phyloP scores from a whole-genome alignment of 2,113 vertebrate genomes.

The Hemichromis elongatus region DNA sequence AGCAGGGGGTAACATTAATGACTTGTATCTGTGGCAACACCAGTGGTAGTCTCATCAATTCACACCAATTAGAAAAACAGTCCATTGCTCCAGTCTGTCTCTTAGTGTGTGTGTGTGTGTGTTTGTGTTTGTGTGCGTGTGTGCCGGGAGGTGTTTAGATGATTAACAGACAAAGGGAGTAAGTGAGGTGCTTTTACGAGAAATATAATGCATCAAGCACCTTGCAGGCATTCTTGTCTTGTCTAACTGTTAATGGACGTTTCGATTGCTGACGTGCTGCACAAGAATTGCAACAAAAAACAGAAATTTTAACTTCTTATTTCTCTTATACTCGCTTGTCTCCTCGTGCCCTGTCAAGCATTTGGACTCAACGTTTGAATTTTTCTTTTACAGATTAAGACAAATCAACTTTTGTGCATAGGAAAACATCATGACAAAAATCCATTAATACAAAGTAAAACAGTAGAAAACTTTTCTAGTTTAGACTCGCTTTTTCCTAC shows the following conservation, averaged over 20 bases:
- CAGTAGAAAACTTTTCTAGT: background rate
- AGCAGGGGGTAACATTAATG: conserved; percentile 41
- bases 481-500: background rate
- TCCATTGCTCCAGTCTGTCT: background rate
- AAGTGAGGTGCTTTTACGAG: background rate
- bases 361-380: background rate
- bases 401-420: background rate
- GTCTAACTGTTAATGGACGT: background rate
- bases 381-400: background rate
- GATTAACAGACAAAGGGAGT: background rate
- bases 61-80: conserved; percentile 30
- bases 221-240: background rate
- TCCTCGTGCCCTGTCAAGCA: background rate
- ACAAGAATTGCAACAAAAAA: background rate
- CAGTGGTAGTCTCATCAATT: conserved; percentile 23
- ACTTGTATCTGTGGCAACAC: conserved; percentile 40
- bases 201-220: background rate
- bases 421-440: background rate
- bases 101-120: background rate
- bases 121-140: background rate
- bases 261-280: background rate
- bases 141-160: background rate
- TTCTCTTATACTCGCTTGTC: background rate
- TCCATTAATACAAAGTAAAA: background rate
- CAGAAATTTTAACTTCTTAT: background rate